phyloP scores from a whole-genome alignment of 2,888 invertebrate species.

The Horisme vitalbata region DNA sequence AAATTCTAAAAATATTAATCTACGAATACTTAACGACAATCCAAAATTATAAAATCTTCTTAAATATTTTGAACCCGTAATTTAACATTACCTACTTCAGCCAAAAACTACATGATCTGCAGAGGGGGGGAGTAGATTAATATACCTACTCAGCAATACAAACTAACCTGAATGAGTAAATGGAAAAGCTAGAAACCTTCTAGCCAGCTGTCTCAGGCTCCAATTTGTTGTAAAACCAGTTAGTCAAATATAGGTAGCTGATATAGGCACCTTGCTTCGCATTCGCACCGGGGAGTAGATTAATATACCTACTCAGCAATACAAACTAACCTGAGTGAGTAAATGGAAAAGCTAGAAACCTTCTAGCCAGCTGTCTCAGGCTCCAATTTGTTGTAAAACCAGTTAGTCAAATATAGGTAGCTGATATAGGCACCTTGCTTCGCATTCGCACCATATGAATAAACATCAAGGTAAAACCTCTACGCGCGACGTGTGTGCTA shows the following conservation, averaged over 20 bases:
- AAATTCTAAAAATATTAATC: too few species aligned
- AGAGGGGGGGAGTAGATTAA: too few species aligned
- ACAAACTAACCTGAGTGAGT: background rate
- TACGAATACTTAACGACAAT: too few species aligned
- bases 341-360: background rate
- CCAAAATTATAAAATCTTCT: too few species aligned
- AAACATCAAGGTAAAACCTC: conserved; percentile 75
- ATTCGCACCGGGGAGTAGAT: too few species aligned
- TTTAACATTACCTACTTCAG: too few species aligned
- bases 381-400: conserved; percentile 13
- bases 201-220: background rate
- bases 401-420: conserved; percentile 33
- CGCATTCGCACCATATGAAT: conserved; percentile 68
- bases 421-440: conserved; percentile 49
- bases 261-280: conserved; percentile 51
- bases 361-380: conserved; percentile 3
- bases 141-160: too few species aligned
- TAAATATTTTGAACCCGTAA: too few species aligned
- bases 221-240: conserved; percentile 19
- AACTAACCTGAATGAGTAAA: background rate
- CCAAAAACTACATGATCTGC: too few species aligned
- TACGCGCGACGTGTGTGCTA: conserved; percentile 32
- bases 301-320: too few species aligned
- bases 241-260: conserved; percentile 32
- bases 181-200: background rate